Conservation (phyloP, 2,888 invertebrate genomes). For the Apotomis betuletana region DNA sequence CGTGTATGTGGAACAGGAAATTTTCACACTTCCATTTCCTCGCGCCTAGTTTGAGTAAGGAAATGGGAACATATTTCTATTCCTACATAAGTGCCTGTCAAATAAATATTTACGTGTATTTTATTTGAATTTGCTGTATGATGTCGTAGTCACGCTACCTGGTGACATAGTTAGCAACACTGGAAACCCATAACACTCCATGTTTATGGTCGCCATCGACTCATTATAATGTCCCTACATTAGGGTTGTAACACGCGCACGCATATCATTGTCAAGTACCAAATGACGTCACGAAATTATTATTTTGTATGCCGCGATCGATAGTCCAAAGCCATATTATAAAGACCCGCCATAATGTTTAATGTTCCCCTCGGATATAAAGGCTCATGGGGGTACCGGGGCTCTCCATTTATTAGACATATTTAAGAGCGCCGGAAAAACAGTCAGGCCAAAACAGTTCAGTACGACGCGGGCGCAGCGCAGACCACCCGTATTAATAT, state of each 20-base stretch:
- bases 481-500: conserved; percentile 68
- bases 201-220: conserved; percentile 59
- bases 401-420: conserved; percentile 57
- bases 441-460: conserved; percentile 44
- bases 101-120: neutral
- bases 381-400: conserved; percentile 46
- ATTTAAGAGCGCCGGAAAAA: conserved; percentile 26
- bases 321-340: conserved; percentile 58
- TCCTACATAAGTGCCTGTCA: neutral
- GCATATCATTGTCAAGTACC: conserved; percentile 57
- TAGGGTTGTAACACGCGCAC: conserved; percentile 65
- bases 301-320: conserved; percentile 65
- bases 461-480: conserved; percentile 63
- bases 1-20: too few relatives aligned
- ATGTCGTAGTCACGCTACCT: conserved; percentile 37
- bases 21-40: too few relatives aligned
- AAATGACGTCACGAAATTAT: conserved; percentile 68
- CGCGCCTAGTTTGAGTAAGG: neutral
- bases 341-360: conserved; percentile 57
- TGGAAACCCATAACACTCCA: conserved; percentile 46
- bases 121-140: conserved; percentile 15
- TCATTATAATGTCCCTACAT: conserved; percentile 58
- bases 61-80: neutral
- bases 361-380: conserved; percentile 47
- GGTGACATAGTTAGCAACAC: conserved; percentile 55